phyloP scores from a whole-genome alignment of 92 coral and sea anemone species.

The Desmophyllum pertusum region DNA sequence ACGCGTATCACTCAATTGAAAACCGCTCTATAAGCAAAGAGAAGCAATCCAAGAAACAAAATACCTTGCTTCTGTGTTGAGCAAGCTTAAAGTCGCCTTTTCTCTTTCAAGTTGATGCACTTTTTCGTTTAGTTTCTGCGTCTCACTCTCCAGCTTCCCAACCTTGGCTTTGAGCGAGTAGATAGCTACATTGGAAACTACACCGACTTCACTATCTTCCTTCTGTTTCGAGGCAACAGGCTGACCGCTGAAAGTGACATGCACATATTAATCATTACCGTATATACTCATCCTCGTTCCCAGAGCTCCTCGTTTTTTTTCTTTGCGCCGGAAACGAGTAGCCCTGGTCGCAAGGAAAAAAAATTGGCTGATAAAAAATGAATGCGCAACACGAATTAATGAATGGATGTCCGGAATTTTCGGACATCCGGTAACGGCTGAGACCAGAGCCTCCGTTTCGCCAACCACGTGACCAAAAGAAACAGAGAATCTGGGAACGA shows the following conservation, averaged over 20 bases:
- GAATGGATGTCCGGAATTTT: too few species aligned
- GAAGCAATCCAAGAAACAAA: background rate
- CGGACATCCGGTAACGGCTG: too few species aligned
- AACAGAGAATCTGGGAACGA: too few species aligned
- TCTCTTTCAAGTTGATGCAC: constrained; percentile 59
- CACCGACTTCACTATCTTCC: constrained; percentile 65
- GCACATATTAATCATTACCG: background rate
- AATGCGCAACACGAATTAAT: too few species aligned
- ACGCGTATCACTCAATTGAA: too few species aligned
- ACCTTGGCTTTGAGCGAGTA: constrained; percentile 79
- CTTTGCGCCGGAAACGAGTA: too few species aligned
- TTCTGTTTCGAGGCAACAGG: constrained; percentile 17
- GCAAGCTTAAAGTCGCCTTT: constrained; percentile 45
- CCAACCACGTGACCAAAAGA: too few species aligned
- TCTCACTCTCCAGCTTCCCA: constrained; percentile 62
- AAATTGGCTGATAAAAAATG: too few species aligned
- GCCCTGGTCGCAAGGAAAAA: too few species aligned
- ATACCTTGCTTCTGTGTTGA: constrained; percentile 68
- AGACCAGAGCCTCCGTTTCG: too few species aligned
- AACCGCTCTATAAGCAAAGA: too few species aligned
- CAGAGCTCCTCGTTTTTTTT: background rate
- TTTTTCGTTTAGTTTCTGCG: constrained; percentile 39
- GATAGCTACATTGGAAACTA: constrained; percentile 67
- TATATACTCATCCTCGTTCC: too few species aligned
- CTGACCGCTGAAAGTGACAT: constrained; percentile 14